Conservation (phyloP, 1,140 invertebrate genomes). For the Zaprionus kolodkinae region DNA sequence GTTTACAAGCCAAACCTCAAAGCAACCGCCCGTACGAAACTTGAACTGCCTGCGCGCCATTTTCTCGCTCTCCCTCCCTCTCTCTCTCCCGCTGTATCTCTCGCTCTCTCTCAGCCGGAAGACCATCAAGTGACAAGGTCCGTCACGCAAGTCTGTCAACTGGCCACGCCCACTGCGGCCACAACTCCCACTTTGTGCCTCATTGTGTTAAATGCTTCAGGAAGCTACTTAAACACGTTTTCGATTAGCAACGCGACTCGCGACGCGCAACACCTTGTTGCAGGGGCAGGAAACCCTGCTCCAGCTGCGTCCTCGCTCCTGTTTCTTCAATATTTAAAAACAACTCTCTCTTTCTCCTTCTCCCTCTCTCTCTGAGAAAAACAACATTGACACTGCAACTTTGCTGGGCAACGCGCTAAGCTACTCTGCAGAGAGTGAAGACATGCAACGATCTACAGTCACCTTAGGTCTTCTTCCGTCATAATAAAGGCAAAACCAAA, state of each 20-base stretch:
- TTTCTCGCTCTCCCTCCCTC: slow-evolving; percentile 8
- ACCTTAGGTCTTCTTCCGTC: too few relatives aligned
- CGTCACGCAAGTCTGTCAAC: slow-evolving; percentile 46
- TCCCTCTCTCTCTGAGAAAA: slow-evolving; percentile 6
- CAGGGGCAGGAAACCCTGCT: background rate
- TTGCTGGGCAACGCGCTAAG: background rate
- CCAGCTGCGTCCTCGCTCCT: background rate
- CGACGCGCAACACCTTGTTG: background rate
- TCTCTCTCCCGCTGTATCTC: slow-evolving; percentile 1
- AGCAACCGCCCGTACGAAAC: slow-evolving; percentile 77
- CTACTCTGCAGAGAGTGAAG: background rate
- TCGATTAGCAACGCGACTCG: slow-evolving; percentile 66
- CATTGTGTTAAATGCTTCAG: slow-evolving; percentile 74
- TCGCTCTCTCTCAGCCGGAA: background rate
- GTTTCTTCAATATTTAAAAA: slow-evolving; percentile 23
- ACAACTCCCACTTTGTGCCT: slow-evolving; percentile 47
- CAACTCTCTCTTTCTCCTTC: too few relatives aligned
- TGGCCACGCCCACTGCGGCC: slow-evolving; percentile 12
- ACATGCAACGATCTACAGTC: background rate
- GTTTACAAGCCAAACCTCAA: slow-evolving; percentile 63
- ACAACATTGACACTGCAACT: slow-evolving; percentile 56
- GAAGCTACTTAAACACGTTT: slow-evolving; percentile 82
- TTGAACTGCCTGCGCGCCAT: slow-evolving; percentile 44
- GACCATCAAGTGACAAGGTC: background rate
- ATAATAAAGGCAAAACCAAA: background rate